Evolutionary conservation across 2,113 vertebrate genomes (phyloP).

Genomic region (Illadopsis cleaveri): DNA sequence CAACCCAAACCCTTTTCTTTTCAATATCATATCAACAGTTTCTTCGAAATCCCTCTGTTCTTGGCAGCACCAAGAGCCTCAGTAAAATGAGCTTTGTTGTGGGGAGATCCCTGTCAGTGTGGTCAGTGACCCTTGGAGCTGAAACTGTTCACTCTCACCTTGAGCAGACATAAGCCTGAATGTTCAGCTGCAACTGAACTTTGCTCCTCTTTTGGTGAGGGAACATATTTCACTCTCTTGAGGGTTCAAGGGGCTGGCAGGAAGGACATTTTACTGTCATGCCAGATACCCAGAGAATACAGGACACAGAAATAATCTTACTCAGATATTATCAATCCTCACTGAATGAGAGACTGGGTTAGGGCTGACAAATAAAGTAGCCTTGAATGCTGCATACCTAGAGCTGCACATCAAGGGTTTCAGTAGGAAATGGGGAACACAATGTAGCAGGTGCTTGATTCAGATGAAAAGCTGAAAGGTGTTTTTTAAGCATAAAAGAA

Average conservation of each 20-base stretch:
- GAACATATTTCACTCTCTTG: not conserved
- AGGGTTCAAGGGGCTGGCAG: not conserved
- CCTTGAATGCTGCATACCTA: not conserved
- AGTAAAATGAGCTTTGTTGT: not conserved
- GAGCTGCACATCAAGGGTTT: not conserved
- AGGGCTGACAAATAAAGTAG: not conserved
- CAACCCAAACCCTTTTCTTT: not conserved
- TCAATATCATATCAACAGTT: not conserved
- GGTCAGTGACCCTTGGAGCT: too few relatives aligned
- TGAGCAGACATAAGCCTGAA: accelerated
- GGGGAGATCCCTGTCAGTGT: accelerated
- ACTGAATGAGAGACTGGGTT: not conserved
- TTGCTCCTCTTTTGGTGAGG: not conserved
- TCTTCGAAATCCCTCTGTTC: not conserved
- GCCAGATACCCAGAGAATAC: not conserved
- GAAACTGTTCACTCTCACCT: not conserved
- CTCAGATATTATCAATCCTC: not conserved
- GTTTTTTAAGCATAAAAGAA: not conserved
- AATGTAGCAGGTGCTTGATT: not conserved
- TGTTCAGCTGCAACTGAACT: not conserved
- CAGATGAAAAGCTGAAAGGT: not conserved
- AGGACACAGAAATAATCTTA: not conserved
- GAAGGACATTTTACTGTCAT: not conserved
- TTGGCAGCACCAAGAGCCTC: not conserved
- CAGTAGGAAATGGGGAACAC: not conserved